Conservation (phyloP, 2,888 invertebrate species). For the Platypus cylindrus region DNA sequence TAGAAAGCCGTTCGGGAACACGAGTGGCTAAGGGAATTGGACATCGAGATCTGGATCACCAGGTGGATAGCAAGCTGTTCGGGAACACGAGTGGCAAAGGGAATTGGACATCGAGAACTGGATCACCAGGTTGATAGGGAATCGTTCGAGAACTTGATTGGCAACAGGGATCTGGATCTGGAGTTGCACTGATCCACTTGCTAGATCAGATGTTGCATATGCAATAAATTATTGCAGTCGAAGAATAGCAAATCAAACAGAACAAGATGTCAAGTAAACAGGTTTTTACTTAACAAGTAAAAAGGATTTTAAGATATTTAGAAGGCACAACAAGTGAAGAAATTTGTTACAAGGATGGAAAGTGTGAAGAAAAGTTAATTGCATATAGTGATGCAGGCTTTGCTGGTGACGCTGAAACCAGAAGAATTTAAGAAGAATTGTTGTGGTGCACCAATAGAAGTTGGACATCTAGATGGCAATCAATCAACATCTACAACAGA, state of each 20-base stretch:
- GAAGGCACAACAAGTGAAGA: background rate
- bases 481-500: background rate
- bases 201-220: conserved; percentile 7
- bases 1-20: too few relatives aligned
- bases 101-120: too few relatives aligned
- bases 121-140: too few relatives aligned
- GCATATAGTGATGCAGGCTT: conserved; percentile 1
- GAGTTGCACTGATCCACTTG: too few relatives aligned
- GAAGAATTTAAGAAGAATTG: background rate
- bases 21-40: too few relatives aligned
- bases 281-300: too few relatives aligned
- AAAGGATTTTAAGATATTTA: conserved; percentile 8
- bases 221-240: conserved; percentile 10
- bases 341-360: conserved; percentile 2
- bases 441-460: background rate
- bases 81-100: too few relatives aligned
- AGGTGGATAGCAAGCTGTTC: too few relatives aligned
- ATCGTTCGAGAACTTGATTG: too few relatives aligned
- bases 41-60: too few relatives aligned
- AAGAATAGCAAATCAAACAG: conserved; percentile 14
- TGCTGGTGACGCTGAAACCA: background rate
- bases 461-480: background rate
- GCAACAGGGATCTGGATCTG: too few relatives aligned
- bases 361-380: conserved; percentile 1
- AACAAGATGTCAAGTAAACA: conserved; percentile 11